phyloP scores from a whole-genome alignment of 2,113 vertebrate species.

The Barbus barbus region DNA sequence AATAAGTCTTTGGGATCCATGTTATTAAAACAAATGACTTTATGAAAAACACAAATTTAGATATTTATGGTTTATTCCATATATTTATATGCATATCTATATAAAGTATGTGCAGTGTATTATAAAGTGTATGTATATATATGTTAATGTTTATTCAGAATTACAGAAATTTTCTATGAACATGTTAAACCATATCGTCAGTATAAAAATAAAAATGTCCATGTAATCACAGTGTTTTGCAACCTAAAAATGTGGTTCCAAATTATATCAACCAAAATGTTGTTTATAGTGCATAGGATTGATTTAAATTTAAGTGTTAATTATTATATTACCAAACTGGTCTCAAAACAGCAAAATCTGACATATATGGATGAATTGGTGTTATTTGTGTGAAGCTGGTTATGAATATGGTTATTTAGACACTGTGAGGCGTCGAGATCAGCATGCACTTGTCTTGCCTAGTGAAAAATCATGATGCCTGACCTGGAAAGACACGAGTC shows the following conservation, averaged over 20 bases:
- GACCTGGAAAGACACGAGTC: slow-evolving; percentile 39
- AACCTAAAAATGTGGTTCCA: background rate
- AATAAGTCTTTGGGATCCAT: background rate
- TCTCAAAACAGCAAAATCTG: background rate
- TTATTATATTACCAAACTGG: background rate
- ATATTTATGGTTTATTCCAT: slow-evolving; percentile 13
- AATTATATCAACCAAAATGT: background rate
- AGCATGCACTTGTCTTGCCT: slow-evolving; percentile 15
- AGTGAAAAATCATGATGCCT: slow-evolving; percentile 28
- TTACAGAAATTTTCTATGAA: background rate
- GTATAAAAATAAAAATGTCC: background rate
- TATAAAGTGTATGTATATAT: slow-evolving; percentile 22
- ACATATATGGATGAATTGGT: background rate
- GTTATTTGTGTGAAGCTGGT: slow-evolving; percentile 17
- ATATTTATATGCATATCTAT: slow-evolving; percentile 12
- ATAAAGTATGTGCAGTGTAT: slow-evolving; percentile 1
- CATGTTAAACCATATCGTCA: background rate
- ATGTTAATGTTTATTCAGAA: background rate
- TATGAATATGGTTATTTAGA: slow-evolving; percentile 25
- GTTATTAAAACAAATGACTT: slow-evolving; percentile 6
- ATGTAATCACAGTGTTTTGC: background rate
- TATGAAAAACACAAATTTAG: slow-evolving; percentile 1
- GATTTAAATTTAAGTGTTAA: background rate
- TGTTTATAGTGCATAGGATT: background rate
- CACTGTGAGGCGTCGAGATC: slow-evolving; percentile 12